Conservation (phyloP, 2,113 vertebrate species). For the Bucco capensis region DNA sequence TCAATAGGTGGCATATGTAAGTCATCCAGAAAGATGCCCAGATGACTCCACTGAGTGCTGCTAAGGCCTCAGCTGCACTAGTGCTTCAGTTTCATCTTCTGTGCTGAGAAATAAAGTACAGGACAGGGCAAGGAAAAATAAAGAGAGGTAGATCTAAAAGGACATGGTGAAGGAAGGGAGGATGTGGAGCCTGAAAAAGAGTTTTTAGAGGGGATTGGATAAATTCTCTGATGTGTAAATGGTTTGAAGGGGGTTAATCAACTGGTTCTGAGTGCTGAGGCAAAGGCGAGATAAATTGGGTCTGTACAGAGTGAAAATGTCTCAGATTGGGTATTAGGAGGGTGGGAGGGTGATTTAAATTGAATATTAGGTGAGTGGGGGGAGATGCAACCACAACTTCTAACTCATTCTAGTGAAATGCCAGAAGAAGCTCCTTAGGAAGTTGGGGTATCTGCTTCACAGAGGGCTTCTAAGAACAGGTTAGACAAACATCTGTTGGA, state of each 20-base stretch:
- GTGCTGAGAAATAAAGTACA: neutral
- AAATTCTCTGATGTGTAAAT: neutral
- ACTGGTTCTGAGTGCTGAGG: neutral
- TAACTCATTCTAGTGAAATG: neutral
- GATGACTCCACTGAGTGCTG: neutral
- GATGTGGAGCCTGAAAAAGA: neutral
- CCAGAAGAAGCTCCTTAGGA: conserved; percentile 11
- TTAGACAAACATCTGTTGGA: conserved; percentile 55
- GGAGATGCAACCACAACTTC: neutral
- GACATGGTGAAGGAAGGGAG: neutral
- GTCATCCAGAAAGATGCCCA: conserved; percentile 9
- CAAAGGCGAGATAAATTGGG: neutral
- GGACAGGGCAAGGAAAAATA: neutral
- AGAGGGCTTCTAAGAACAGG: conserved; percentile 18
- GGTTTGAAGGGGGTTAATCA: neutral
- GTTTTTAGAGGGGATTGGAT: neutral
- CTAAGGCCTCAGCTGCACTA: neutral
- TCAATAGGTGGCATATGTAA: conserved; percentile 68
- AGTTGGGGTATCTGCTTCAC: neutral
- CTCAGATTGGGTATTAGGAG: neutral
- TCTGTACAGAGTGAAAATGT: neutral
- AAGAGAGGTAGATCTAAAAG: neutral
- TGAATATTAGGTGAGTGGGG: neutral
- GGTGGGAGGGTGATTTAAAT: neutral
- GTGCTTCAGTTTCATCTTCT: neutral